Conservation (phyloP, 2,888 invertebrate genomes). For the Nymphalis urticae region DNA sequence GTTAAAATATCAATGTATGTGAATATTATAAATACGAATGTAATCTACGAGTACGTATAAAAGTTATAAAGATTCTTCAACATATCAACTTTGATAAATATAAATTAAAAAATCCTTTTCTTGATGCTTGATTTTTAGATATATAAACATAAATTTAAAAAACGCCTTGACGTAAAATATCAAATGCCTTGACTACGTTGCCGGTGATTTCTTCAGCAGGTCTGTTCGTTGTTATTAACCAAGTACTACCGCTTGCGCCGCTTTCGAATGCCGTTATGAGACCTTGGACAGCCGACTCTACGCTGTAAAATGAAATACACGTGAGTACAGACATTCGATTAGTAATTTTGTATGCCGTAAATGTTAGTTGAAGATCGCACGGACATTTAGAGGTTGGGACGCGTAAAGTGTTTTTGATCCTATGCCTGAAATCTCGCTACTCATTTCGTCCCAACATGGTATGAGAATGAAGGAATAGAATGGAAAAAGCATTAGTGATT, state of each 20-base stretch:
- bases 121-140: background rate
- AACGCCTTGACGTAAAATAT: slow-evolving; percentile 56
- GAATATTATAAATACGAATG: too few relatives aligned
- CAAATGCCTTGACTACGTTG: slow-evolving; percentile 56
- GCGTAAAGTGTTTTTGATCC: too few relatives aligned
- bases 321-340: background rate
- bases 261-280: slow-evolving; percentile 33
- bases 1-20: too few relatives aligned
- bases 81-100: background rate
- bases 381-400: too few relatives aligned
- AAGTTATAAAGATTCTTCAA: background rate
- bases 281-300: slow-evolving; percentile 31
- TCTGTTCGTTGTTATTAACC: slow-evolving; percentile 58
- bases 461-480: too few relatives aligned
- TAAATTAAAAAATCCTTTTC: background rate
- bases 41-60: too few relatives aligned
- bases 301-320: slow-evolving; percentile 19
- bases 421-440: too few relatives aligned
- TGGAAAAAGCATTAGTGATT: too few relatives aligned
- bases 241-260: slow-evolving; percentile 59
- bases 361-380: background rate
- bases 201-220: slow-evolving; percentile 62
- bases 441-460: too few relatives aligned
- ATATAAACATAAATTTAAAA: slow-evolving; percentile 25
- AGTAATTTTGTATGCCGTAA: background rate